Percentiles rank a stretch among this genome's conserved stretches.
phyloP scores from a whole-genome alignment of 2,797 vertebrate species.

The Sebastes paucispinis region DNA sequence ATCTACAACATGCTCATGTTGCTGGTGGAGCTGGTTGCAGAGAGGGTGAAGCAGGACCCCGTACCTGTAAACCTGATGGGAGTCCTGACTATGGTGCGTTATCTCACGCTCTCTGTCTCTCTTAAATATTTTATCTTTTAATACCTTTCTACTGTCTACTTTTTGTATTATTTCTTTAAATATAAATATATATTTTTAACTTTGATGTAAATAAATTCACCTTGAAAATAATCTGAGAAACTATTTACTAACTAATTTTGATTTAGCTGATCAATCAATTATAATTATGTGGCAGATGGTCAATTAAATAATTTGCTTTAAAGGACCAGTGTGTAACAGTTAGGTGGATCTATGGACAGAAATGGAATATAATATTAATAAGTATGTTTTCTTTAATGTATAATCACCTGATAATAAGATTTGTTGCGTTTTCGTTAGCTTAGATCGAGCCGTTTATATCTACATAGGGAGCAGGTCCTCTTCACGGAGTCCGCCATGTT shows the following conservation, averaged over 20 bases:
- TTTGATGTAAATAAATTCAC: not conserved
- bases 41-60: conserved; percentile 96
- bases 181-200: not conserved
- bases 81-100: conserved; percentile 94
- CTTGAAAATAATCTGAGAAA: not conserved
- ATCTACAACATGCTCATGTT: conserved; percentile 99
- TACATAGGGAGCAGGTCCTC: too few relatives aligned
- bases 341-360: too few relatives aligned
- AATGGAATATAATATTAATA: too few relatives aligned
- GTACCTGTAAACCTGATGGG: conserved; percentile 92
- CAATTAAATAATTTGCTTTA: too few relatives aligned
- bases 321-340: too few relatives aligned
- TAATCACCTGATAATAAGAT: too few relatives aligned
- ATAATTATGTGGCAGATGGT: not conserved
- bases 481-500: too few relatives aligned
- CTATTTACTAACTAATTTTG: not conserved
- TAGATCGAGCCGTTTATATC: fast-evolving
- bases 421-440: too few relatives aligned
- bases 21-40: conserved; percentile 95
- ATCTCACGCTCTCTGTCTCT: not conserved
- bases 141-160: not conserved
- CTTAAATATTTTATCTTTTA: not conserved
- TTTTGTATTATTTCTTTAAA: not conserved
- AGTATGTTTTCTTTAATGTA: too few relatives aligned
- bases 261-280: not conserved